Conservation (phyloP, 2,113 vertebrate genomes). For the Syngnathoides biaculeatus region DNA sequence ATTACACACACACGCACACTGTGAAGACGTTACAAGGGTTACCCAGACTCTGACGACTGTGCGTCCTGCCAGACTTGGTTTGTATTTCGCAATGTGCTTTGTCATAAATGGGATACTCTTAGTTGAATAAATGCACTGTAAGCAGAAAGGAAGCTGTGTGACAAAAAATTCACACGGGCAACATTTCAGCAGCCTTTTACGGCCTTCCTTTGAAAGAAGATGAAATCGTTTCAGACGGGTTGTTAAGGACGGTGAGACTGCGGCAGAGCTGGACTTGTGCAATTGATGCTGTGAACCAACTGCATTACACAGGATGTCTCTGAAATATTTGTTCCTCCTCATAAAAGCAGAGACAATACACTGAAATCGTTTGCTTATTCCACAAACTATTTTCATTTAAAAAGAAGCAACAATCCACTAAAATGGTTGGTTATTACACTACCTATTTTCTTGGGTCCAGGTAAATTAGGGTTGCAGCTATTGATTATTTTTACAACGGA, state of each 20-base stretch:
- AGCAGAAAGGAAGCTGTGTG: neutral
- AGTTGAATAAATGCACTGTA: neutral
- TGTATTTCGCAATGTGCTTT: neutral
- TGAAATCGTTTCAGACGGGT: neutral
- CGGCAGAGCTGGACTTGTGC: neutral
- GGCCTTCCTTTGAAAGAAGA: neutral
- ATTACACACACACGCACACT: conserved; percentile 46
- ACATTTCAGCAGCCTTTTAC: neutral
- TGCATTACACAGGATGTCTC: neutral
- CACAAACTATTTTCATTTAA: too few relatives aligned
- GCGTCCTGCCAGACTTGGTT: neutral
- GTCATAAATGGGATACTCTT: neutral
- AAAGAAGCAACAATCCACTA: neutral
- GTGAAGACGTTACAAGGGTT: conserved; percentile 16
- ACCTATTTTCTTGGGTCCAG: too few relatives aligned
- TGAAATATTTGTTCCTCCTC: neutral
- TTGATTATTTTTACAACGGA: too few relatives aligned
- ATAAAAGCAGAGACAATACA: neutral
- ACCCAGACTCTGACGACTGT: neutral
- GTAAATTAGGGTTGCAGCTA: too few relatives aligned
- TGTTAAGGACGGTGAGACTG: neutral
- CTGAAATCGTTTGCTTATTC: too few relatives aligned
- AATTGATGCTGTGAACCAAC: neutral
- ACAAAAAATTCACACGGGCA: neutral
- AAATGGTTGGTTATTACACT: too few relatives aligned